Percentiles rank a stretch among this genome's conserved stretches.
Evolutionary conservation across 2,797 vertebrate genomes (phyloP).

Genomic region (Nannoperca australis): DNA sequence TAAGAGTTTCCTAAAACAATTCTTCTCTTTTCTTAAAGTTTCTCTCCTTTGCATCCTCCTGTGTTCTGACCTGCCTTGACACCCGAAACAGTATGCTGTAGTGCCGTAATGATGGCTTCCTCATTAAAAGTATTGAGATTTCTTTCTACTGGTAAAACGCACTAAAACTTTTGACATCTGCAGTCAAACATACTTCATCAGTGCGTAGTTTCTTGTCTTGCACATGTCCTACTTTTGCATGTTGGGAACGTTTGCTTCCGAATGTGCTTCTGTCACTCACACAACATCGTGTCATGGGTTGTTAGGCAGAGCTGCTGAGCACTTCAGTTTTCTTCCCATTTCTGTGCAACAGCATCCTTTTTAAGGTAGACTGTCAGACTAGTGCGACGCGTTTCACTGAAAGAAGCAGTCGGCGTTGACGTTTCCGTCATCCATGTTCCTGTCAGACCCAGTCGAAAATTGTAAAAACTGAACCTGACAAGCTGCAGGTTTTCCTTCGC

Average conservation of each 20-base stretch:
- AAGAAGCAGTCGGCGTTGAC: constrained; percentile 55
- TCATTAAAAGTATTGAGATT: constrained; percentile 38
- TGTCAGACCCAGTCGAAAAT: constrained; percentile 51
- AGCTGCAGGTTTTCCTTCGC: constrained; percentile 25
- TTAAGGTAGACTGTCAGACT: constrained; percentile 48
- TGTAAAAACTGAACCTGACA: constrained; percentile 46
- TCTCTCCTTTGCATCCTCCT: neutral
- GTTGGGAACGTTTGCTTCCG: constrained; percentile 22
- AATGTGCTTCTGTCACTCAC: constrained; percentile 47
- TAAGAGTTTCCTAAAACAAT: constrained; percentile 30
- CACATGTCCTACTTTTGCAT: constrained; percentile 37
- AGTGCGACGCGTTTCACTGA: constrained; percentile 43
- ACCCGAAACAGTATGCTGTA: neutral
- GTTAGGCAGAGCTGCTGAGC: constrained; percentile 37
- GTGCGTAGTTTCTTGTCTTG: neutral
- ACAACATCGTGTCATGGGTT: constrained; percentile 27
- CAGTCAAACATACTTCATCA: neutral
- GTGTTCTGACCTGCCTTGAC: constrained; percentile 26
- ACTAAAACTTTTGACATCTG: constrained; percentile 29
- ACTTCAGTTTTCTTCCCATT: constrained; percentile 32
- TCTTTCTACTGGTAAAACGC: constrained; percentile 9
- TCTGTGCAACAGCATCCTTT: constrained; percentile 24
- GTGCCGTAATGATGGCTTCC: neutral
- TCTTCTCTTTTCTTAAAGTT: constrained; percentile 19
- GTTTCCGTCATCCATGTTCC: constrained; percentile 54